Evolutionary conservation across 2,888 invertebrate species (phyloP), one percentile per base, ranked within the genome.

Genomic region (Pogonocherus hispidulus): DNA sequence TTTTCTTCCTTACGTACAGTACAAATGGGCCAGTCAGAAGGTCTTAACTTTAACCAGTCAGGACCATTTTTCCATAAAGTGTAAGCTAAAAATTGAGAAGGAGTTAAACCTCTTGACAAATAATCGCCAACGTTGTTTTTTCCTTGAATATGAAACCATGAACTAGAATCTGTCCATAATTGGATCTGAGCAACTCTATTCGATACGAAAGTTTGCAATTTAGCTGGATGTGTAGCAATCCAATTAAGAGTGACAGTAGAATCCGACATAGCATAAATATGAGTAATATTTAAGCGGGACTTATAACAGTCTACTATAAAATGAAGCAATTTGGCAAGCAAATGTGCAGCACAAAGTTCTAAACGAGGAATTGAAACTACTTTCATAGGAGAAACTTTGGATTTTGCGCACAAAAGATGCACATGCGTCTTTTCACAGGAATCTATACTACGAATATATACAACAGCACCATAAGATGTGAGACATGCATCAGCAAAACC

Each of bases 121-220:
- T 20, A 14, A 41, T 56, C 44, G 41, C 41, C 4, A 41, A 56
- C 22, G 41, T 44, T 56, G 4, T 56, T 3, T 41, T 56, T 19
- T 14, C 44, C 41, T n/a, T 56, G 32, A 41, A 55, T 22, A 41
- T 56, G 56, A 22, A 56, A 56, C 41, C 41, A 56, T 18, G 20
- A 20, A n/a, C n/a, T 20, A n/a, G 41, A 3, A 11, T 47, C n/a
- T 47, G 46, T 16, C 46, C 46, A 47, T 19, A n/a, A 47, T 47
- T 47, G 46, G 18, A 47, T 47, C 11, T 47, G 46, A 47, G 19
- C 46, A 6, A 18, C 46, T 19, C 46, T 16, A 47, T 47, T 47
- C 46, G 46, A 47, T 47, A 47, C 46, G 11, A 47, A 47, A 47
- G 19, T 47, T 19, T 16, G 46, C 14, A 47, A 19, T 19, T 16